phyloP scores from a whole-genome alignment of 2,113 vertebrate genomes.

The Archilochus colubris region DNA sequence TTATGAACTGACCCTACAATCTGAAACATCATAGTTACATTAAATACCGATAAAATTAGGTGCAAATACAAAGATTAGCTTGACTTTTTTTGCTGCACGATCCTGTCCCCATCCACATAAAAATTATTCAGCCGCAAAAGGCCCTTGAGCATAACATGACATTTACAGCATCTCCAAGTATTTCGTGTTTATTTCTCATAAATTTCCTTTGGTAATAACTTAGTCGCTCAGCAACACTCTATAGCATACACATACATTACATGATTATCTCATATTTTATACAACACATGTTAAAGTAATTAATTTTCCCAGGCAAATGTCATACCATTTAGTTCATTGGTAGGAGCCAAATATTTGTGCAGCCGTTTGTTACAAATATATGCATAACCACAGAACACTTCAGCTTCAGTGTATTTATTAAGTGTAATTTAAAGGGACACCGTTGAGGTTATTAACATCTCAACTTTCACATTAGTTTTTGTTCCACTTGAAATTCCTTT shows the following conservation, averaged over 20 bases:
- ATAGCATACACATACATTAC: slow-evolving; percentile 60
- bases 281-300: slow-evolving; percentile 77
- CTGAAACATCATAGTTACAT: slow-evolving; percentile 21
- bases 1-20: not conserved
- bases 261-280: slow-evolving; percentile 77
- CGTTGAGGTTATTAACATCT: not conserved
- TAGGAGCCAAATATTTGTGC: slow-evolving; percentile 81
- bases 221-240: slow-evolving; percentile 66
- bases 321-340: slow-evolving; percentile 77
- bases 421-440: slow-evolving; percentile 73
- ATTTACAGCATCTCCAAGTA: slow-evolving; percentile 71
- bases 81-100: slow-evolving; percentile 54
- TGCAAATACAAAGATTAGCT: slow-evolving; percentile 57
- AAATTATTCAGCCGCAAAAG: slow-evolving; percentile 68
- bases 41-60: slow-evolving; percentile 28
- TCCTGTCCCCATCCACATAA: slow-evolving; percentile 53
- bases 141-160: slow-evolving; percentile 71
- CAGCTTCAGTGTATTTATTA: slow-evolving; percentile 62
- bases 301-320: slow-evolving; percentile 80
- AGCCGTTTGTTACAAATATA: slow-evolving; percentile 77
- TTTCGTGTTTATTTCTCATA: slow-evolving; percentile 72
- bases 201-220: slow-evolving; percentile 75
- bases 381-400: slow-evolving; percentile 73
- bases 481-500: slow-evolving; percentile 17
- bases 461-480: not conserved